Evolutionary conservation across 2,888 invertebrate species (phyloP), one percentile per base, ranked within the genome.

Genomic region (Celastrina argiolus): DNA sequence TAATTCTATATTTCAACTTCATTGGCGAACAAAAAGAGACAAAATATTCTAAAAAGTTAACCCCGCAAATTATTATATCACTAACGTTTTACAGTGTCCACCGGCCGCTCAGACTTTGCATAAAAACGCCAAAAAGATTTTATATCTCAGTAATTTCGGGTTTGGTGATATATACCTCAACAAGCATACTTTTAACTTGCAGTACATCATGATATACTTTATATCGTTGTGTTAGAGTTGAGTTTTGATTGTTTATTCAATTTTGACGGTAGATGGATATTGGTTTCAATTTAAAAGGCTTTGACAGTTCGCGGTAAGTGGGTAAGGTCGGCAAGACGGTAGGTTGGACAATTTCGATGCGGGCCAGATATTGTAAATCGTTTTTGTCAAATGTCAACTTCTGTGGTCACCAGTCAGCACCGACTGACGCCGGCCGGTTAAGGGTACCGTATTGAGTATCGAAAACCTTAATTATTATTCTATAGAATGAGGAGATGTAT

Each of bases 301-400:
- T 83, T 85, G 90, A 89, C 90, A 89, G 89, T 90, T 90, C 90
- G 87, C 80, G 80, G 88, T 51, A 51, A 51, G 51, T 51, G 51
- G 51, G 51, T 89, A 88, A 82, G 82, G 82, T 82, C 83, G 79
- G 79, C 81, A 79, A 83, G 84, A 89, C 89, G 90, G 90, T 90
- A 88, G 88, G 80, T 79, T 87, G 87, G 79, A 80, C 85, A 83
- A 88, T 88, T 87, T 89, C 71, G 90, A 91, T 91, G 81, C 77
- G 74, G 77, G 73, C 66, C 66, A 76, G 90, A 90, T 90, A 86
- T 77, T 77, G 74, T 74, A 76, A 80, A 80, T 81, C 82, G 83
- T 87, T 89, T 89, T 90, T 89, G 89, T 90, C 89, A 88, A 88
- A 88, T 89, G 88, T 90, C 90, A 88, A 91, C 89, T 87, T 84